These are phyloP conservation scores for Chromis chromis DNA, from an alignment of 2,797 vertebrate genomes.

Conservation along the genomic window DNA sequence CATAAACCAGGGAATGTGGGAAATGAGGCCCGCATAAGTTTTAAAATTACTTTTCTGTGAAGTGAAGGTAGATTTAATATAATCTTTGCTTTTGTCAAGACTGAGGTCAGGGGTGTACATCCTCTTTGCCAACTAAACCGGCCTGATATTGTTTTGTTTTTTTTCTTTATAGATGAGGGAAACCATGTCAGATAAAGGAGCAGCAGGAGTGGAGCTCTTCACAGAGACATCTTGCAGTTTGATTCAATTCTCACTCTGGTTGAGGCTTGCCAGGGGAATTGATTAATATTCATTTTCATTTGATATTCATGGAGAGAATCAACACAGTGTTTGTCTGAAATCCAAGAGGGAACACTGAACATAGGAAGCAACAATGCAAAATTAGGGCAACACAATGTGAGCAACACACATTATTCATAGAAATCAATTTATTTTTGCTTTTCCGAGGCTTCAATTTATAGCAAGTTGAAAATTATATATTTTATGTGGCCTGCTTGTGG, in stretches of 20 bases:
- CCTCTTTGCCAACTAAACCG: not conserved
- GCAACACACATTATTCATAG: constrained; percentile 23
- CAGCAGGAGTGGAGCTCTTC: constrained; percentile 41
- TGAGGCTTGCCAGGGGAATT: constrained; percentile 50
- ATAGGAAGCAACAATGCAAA: constrained; percentile 61
- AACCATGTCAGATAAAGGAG: constrained; percentile 13
- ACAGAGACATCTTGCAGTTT: constrained; percentile 41
- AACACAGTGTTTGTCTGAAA: constrained; percentile 54
- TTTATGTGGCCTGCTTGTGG: not conserved
- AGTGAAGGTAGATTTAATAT: constrained; percentile 26
- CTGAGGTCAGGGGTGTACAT: constrained; percentile 21
- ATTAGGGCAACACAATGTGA: constrained; percentile 54
- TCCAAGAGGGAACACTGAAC: constrained; percentile 51
- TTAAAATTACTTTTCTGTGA: constrained; percentile 43
- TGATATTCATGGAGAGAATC: constrained; percentile 67
- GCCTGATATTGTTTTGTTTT: not conserved
- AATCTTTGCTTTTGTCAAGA: constrained; percentile 28
- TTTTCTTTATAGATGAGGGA: not conserved
- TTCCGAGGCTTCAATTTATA: not conserved
- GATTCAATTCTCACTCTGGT: constrained; percentile 40
- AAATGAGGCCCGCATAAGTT: constrained; percentile 29
- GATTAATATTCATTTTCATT: constrained; percentile 74
- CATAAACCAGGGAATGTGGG: constrained; percentile 50
- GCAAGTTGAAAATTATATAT: constrained; percentile 9
- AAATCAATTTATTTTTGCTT: constrained; percentile 33